Evolutionary conservation across 92 coral and sea anemone genomes (phyloP), one percentile per base, ranked within the genome.

Genomic region (Porites cylindrica): DNA sequence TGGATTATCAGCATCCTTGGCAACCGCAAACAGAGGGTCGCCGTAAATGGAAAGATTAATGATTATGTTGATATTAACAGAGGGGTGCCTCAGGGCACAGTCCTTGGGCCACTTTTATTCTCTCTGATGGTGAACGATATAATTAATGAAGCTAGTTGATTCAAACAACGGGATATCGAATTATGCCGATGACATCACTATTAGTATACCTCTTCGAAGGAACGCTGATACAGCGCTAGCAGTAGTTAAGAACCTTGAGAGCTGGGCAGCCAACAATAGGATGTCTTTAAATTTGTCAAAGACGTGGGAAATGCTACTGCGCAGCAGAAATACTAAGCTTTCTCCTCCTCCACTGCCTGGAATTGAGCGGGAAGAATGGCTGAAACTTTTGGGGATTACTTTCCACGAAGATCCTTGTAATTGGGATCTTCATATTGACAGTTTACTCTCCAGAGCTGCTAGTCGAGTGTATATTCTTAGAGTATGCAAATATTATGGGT

Each of bases 401-500:
- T 80, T 90, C 47, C 61, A 86, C 17, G 69, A 85, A 16, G 43
- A 80, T 21, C 78, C 90, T 16, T 70, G 61, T 72, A 86, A 87
- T 71, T 87, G 88, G 89, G 88, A 82, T 70, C 43, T 43, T 26
- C 88, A 82, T 59, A 75, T 87, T 56, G 72, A 87, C 51, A 14
- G 18, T 47, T 32, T 86, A 69, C 70, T 86, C 21, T 56, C 83
- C 65, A 91, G 83, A 84, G 91, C 90, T 73, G 24, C 91, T 73
- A 47, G 67, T 61, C 60, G 90, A 61, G 19, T 88, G 59, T 77
- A 83, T 69, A 83, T 91, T 50, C 47, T 83, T 70, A 80, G 91
- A 61, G 91, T 87, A n/a, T 88, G 91, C 58, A 88, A 91, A 54
- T 82, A 68, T 13, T 87, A 82, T 87, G 94, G 94, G 10, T 91